A percentile compares a stretch with the other conserved stretches of the same genome.
Conservation (phyloP, 2,888 invertebrate genomes). For the Rotaria socialis region DNA sequence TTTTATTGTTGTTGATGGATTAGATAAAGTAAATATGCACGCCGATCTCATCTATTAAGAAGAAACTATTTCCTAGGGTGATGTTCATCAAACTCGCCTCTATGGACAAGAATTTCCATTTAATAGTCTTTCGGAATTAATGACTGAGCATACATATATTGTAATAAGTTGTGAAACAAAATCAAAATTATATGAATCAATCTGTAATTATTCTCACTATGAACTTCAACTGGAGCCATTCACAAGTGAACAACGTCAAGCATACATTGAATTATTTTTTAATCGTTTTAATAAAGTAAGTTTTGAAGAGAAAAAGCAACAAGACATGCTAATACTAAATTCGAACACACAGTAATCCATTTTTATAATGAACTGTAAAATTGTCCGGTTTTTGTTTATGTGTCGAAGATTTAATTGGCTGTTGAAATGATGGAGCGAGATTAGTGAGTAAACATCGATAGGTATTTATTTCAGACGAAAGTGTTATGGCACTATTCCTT, state of each 20-base stretch:
- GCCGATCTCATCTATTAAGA: not conserved
- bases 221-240: not conserved
- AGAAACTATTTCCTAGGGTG: not conserved
- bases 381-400: not conserved
- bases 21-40: not conserved
- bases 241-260: not conserved
- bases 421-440: not conserved
- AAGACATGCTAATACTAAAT: not conserved
- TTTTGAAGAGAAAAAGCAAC: not conserved
- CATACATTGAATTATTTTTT: not conserved
- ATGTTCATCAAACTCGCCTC: constrained; percentile 10
- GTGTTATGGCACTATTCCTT: not conserved
- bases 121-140: not conserved
- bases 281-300: constrained; percentile 23
- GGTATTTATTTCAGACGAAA: not conserved
- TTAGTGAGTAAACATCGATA: constrained; percentile 13
- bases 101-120: not conserved
- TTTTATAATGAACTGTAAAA: not conserved
- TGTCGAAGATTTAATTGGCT: too few species aligned
- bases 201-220: not conserved
- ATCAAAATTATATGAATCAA: not conserved
- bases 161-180: not conserved
- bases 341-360: not conserved
- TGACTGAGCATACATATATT: not conserved
- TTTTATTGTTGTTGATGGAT: constrained; percentile 8